Evolutionary conservation across 2,113 vertebrate genomes (phyloP).

Genomic region (Sander vitreus): DNA sequence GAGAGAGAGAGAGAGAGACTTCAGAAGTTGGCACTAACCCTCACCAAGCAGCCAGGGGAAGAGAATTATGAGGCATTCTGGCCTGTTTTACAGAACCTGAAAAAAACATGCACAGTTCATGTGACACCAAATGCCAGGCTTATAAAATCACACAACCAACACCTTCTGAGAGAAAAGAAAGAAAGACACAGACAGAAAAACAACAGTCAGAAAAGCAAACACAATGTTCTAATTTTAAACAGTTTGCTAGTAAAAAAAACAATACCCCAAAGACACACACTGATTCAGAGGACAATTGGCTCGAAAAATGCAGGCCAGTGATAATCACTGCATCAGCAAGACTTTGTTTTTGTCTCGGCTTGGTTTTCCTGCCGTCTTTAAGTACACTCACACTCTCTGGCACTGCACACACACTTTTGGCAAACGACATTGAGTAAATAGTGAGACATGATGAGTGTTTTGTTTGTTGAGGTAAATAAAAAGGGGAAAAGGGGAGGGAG

Average conservation of each 20-base stretch:
- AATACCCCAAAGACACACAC: slow-evolving; percentile 18
- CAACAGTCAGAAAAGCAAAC: slow-evolving; percentile 47
- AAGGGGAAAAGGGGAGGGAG: slow-evolving; percentile 6
- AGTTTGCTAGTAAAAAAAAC: slow-evolving; percentile 5
- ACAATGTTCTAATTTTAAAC: slow-evolving; percentile 50
- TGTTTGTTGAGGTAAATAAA: slow-evolving; percentile 54
- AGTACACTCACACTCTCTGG: not conserved
- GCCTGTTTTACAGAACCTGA: slow-evolving; percentile 69
- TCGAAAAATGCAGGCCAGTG: slow-evolving; percentile 37
- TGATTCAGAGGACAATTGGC: slow-evolving; percentile 43
- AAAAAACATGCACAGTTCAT: slow-evolving; percentile 68
- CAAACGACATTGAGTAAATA: slow-evolving; percentile 6
- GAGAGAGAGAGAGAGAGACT: not conserved
- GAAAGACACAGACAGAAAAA: slow-evolving; percentile 38
- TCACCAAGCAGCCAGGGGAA: slow-evolving; percentile 43
- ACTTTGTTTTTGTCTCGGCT: slow-evolving; percentile 62
- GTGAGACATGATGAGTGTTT: slow-evolving; percentile 28
- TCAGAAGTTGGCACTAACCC: slow-evolving; percentile 49
- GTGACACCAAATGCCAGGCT: slow-evolving; percentile 70
- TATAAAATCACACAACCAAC: slow-evolving; percentile 66
- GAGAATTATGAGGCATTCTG: slow-evolving; percentile 73
- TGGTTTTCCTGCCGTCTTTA: slow-evolving; percentile 34
- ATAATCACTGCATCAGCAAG: slow-evolving; percentile 71
- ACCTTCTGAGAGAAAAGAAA: slow-evolving; percentile 48
- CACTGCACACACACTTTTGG: slow-evolving; percentile 12